Evolutionary conservation across 1,140 invertebrate species (phyloP), one percentile per base, ranked within the genome.

Genomic region (Pseudomyrmex concolor): DNA sequence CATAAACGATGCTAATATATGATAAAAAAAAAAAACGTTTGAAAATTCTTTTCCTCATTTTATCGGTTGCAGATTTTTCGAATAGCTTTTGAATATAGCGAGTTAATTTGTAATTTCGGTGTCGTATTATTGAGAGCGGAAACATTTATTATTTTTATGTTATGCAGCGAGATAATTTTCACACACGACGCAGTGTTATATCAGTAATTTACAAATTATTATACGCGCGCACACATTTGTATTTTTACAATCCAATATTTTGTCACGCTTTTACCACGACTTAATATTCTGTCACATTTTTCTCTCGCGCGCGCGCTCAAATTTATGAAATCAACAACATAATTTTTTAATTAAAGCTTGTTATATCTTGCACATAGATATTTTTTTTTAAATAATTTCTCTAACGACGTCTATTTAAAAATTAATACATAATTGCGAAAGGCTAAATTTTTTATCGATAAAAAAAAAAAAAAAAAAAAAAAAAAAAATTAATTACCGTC

Each of bases 401-500:
- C 54, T 76, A 12, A 34, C 34, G 10, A 59, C 4, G 15, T 15
- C n/a, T 19, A 50, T 59, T 3, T 50, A 45, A 57, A 15, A 60
- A 80, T 71, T 34, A 71, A 50, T 59, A 50, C 48, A 8, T 15
- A 70, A 70, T 80, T 54, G 54, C 22, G 22, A 19, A 66, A 22
- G 19, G 22, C 22, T 22, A 25, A 25, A n/a, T n/a, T n/a, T n/a
- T n/a, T n/a, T n/a, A n/a, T n/a, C n/a, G n/a, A n/a, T n/a, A n/a
- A n/a, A n/a, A 22, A 22, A 22, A 22, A 22, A 22, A 25, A 25
- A 25, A 25, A 25, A 25, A 25, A 25, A 25, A 25, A 25, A 34
- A 34, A 34, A 34, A 71, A 59, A 80, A 80, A 59, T 80, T 80
- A 78, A 78, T 80, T 80, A 71, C 43, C 66, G 54, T 17, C 22